Evolutionary conservation across 2,888 invertebrate genomes (phyloP), one percentile per base, ranked within the genome.

Genomic region (Cistogaster globosa): DNA sequence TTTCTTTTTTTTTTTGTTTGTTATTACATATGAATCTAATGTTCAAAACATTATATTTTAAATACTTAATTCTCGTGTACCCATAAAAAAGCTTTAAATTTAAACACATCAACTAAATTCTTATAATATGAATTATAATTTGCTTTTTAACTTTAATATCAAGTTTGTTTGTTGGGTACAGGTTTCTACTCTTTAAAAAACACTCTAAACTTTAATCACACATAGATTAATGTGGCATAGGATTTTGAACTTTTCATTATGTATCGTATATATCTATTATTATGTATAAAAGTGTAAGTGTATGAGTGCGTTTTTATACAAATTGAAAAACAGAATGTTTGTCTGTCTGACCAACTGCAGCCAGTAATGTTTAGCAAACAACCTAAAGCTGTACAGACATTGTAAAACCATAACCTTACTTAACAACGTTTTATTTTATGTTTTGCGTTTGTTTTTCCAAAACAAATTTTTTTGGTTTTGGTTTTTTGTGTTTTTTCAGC

Each of bases 391-490:
- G 32, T 45, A 45, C 18, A 63, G 62, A 51, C 60, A 72, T 72
- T 53, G 65, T 65, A 42, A 76, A 84, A 87, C 86, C 87, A 84
- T 87, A 87, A 87, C 87, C 87, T 87, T 83, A 81, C 86, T 81
- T 81, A 87, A 87, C 84, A 76, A 75, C n/a, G n/a, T n/a, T n/a
- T n/a, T 62, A 68, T 62, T 75, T 74, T 65, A 32, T 74, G 18
- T 53, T 51, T 53, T 57, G 14, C 51, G 51, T 42, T 38, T 58
- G 20, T 48, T 57, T 57, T 57, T 42, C 12, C 1, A 32, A 32
- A 5, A 32, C 7, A 12, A 11, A 18, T 53, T 45, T 78, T 32
- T 51, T 51, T 48, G 12, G 6, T 32, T 32, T 32, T 32, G 2
- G 6, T 36, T 63, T 55, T 38, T 75, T 18, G 18, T 22, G 4